Evolutionary conservation across 2,888 invertebrate species (phyloP).

Genomic region (Holacanthella duospinosa): DNA sequence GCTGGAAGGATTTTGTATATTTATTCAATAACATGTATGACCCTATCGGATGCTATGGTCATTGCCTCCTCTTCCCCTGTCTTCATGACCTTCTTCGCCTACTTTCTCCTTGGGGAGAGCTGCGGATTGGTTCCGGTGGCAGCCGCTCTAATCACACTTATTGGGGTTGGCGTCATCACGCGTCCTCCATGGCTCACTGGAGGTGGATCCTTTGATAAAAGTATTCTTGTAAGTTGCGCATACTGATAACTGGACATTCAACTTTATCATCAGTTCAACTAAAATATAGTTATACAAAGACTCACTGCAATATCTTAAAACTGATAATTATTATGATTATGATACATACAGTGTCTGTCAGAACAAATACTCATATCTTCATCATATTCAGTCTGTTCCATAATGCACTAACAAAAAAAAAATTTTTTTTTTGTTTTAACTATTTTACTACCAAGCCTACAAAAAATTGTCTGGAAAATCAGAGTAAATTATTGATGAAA

Average conservation of each 20-base stretch:
- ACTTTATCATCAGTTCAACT: background rate
- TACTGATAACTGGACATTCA: background rate
- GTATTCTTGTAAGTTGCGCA: conserved; percentile 18
- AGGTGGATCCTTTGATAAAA: conserved; percentile 11
- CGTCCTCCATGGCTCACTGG: conserved; percentile 28
- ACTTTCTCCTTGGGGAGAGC: conserved; percentile 24
- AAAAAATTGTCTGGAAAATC: no score
- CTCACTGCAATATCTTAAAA: no score
- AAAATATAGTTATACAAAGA: background rate
- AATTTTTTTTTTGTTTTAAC: no score
- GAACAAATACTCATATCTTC: no score
- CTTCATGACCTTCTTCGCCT: conserved; percentile 27
- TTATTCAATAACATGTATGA: conserved; percentile 24
- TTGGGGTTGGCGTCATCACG: conserved; percentile 21
- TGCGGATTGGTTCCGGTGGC: conserved; percentile 22
- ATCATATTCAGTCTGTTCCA: no score
- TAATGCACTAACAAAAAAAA: no score
- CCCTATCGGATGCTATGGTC: conserved; percentile 25
- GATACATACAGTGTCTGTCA: no score
- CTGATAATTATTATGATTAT: background rate
- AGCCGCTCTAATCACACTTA: conserved; percentile 12
- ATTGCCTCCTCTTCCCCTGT: conserved; percentile 20
- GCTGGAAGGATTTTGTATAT: conserved; percentile 24
- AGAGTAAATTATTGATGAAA: background rate
- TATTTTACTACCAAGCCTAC: no score